These are phyloP conservation scores for Drosophila paramelanica DNA, from an alignment of 2,888 invertebrate species.

Conservation along the genomic window DNA sequence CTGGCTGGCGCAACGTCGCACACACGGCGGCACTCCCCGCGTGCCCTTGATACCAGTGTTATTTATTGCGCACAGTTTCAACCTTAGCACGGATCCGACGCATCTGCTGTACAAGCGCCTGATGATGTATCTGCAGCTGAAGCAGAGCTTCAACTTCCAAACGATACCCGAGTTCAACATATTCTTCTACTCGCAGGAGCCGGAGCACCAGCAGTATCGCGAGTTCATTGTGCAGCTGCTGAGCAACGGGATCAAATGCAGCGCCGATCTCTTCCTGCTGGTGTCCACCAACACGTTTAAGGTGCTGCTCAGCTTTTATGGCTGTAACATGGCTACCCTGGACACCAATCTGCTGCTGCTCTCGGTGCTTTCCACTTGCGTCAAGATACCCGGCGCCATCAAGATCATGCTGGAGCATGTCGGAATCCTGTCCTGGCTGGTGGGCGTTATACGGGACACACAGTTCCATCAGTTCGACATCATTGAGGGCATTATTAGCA, in stretches of 20 bases:
- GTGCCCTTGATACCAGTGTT: constrained; percentile 82
- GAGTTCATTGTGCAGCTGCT: constrained; percentile 92
- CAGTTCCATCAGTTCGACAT: constrained; percentile 85
- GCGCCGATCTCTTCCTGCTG: constrained; percentile 90
- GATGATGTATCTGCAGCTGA: constrained; percentile 91
- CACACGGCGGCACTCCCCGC: constrained; percentile 82
- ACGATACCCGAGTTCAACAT: constrained; percentile 95
- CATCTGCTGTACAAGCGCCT: constrained; percentile 91
- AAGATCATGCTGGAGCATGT: constrained; percentile 89
- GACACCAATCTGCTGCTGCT: constrained; percentile 89
- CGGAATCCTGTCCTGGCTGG: constrained; percentile 90
- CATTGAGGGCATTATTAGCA: constrained; percentile 83
- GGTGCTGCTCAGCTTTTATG: constrained; percentile 90
- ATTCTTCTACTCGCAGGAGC: constrained; percentile 92
- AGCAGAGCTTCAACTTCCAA: constrained; percentile 90
- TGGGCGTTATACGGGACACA: constrained; percentile 81
- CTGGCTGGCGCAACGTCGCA: constrained; percentile 83
- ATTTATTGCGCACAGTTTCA: constrained; percentile 85
- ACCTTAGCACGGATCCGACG: constrained; percentile 90
- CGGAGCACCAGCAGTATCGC: constrained; percentile 89
- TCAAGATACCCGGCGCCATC: constrained; percentile 88
- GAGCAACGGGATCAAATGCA: constrained; percentile 90
- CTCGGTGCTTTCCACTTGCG: constrained; percentile 87
- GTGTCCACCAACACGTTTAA: constrained; percentile 91
- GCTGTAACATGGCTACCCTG: constrained; percentile 87